A percentile compares a stretch with the other conserved stretches of the same genome.
Evolutionary conservation across 1,140 invertebrate genomes (phyloP).

Genomic region (Heliconius hewitsoni): DNA sequence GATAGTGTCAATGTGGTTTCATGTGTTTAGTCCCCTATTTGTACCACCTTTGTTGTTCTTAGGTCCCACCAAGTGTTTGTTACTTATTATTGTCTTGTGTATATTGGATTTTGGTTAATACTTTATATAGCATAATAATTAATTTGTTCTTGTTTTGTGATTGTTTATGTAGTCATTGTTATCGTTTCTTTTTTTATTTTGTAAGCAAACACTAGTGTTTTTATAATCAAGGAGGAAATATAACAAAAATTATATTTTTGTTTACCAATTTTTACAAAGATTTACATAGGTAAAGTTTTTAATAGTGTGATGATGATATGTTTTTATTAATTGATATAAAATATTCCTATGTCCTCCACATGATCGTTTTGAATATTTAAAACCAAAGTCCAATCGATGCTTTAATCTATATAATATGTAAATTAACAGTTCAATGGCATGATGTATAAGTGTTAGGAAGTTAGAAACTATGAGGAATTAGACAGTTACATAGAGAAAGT

Average conservation of each 20-base stretch:
- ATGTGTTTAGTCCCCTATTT: constrained; percentile 53
- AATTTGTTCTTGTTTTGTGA: not conserved
- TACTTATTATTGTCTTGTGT: constrained; percentile 46
- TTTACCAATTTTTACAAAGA: not conserved
- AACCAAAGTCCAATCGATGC: constrained; percentile 46
- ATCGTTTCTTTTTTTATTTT: not conserved
- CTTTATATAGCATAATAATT: not conserved
- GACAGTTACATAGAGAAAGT: constrained; percentile 35
- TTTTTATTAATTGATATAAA: not conserved
- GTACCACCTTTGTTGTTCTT: constrained; percentile 55
- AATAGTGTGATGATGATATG: not conserved
- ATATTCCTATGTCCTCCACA: not conserved
- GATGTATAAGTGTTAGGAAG: constrained; percentile 68
- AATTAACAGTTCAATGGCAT: constrained; percentile 58
- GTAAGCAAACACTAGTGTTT: not conserved
- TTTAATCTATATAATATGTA: constrained; percentile 43
- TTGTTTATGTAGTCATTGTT: not conserved
- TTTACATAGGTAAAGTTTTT: not conserved
- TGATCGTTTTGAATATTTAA: constrained; percentile 6
- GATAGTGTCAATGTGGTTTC: constrained; percentile 50
- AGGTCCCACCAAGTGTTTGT: constrained; percentile 62
- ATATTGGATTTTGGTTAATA: constrained; percentile 43
- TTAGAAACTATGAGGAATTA: constrained; percentile 42
- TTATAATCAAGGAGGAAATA: not conserved
- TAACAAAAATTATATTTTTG: not conserved